These are phyloP conservation scores for Dasyornis broadbenti DNA, from an alignment of 2,113 vertebrate genomes.

Conservation along the genomic window DNA sequence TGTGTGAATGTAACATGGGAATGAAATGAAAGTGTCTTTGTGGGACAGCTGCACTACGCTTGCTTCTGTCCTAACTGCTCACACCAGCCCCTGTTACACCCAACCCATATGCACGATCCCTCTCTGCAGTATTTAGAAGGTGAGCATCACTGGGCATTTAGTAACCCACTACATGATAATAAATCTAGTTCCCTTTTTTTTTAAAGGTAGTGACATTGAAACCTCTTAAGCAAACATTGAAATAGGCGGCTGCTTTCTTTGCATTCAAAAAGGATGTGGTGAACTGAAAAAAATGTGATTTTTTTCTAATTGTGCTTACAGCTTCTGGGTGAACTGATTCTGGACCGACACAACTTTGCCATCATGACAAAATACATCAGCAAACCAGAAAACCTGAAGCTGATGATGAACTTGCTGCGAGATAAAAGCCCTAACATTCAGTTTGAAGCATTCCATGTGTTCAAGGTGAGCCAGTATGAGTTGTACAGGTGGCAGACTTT, in stretches of 20 bases:
- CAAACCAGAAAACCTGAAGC: conserved; percentile 95
- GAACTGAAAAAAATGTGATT: not conserved
- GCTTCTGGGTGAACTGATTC: conserved; percentile 92
- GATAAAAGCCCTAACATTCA: conserved; percentile 98
- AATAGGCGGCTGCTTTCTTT: not conserved
- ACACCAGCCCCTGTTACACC: not conserved
- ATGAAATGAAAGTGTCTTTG: not conserved
- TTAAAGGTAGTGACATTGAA: not conserved
- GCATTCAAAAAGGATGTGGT: not conserved
- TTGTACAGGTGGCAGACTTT: not conserved
- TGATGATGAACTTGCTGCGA: conserved; percentile 96
- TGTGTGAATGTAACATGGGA: not conserved
- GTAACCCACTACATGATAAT: not conserved
- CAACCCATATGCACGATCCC: not conserved
- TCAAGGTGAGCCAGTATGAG: conserved; percentile 80
- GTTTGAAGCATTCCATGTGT: conserved; percentile 97
- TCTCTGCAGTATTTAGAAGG: not conserved
- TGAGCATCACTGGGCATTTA: not conserved
- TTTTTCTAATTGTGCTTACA: conserved; percentile 28
- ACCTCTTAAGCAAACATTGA: not conserved
- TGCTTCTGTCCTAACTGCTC: not conserved
- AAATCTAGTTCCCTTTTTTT: not conserved
- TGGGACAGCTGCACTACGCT: not conserved
- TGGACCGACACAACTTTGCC: conserved; percentile 94
- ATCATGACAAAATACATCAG: conserved; percentile 98